Conservation (phyloP, 2,797 vertebrate species). For the Danio albolineatus region DNA sequence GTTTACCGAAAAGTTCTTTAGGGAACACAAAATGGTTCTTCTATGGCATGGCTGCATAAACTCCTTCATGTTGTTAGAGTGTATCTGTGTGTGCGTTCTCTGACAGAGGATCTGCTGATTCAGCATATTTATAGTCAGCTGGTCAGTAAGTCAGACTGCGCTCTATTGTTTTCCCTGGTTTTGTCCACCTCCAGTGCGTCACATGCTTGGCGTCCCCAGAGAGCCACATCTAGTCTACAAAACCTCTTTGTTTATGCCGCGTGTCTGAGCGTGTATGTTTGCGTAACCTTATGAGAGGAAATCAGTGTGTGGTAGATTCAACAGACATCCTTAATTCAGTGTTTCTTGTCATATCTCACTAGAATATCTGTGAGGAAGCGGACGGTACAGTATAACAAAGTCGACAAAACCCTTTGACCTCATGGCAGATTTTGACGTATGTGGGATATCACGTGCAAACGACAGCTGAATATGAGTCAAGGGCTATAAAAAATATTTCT, state of each 20-base stretch:
- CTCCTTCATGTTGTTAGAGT: background rate
- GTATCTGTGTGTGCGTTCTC: constrained; percentile 21
- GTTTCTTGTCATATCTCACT: constrained; percentile 34
- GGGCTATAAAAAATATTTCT: background rate
- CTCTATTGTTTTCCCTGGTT: constrained; percentile 51
- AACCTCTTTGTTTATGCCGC: constrained; percentile 39
- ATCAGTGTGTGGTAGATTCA: constrained; percentile 30
- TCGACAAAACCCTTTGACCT: constrained; percentile 13
- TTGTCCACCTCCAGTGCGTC: constrained; percentile 53
- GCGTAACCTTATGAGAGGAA: constrained; percentile 43
- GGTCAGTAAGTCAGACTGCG: constrained; percentile 43
- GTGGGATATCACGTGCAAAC: background rate
- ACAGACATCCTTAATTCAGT: constrained; percentile 42
- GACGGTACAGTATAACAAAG: constrained; percentile 22
- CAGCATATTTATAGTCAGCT: constrained; percentile 52
- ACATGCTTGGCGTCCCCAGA: constrained; percentile 46
- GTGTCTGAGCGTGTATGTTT: constrained; percentile 38
- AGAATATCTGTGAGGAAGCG: constrained; percentile 31
- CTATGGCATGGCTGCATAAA: no score
- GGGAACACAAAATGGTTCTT: no score
- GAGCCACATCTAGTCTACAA: constrained; percentile 62
- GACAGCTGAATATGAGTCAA: background rate
- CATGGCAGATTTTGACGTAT: constrained; percentile 17
- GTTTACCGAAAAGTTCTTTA: no score
- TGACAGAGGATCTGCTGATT: constrained; percentile 55